phyloP scores from a whole-genome alignment of 2,113 vertebrate genomes.

The Trogon melanurus region DNA sequence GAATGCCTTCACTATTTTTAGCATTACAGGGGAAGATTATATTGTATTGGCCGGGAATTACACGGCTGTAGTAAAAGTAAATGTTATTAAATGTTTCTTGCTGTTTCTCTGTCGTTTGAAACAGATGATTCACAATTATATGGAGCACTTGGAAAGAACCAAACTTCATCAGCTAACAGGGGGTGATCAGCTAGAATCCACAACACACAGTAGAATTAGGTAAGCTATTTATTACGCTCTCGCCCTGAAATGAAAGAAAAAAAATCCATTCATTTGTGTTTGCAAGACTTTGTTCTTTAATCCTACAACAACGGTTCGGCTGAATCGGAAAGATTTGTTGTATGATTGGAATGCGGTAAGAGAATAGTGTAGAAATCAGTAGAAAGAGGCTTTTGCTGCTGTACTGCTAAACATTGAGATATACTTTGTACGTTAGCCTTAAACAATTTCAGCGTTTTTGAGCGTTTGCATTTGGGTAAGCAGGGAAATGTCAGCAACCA shows the following conservation, averaged over 20 bases:
- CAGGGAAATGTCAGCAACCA: background rate
- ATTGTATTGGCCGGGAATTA: background rate
- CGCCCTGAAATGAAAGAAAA: slow-evolving; percentile 57
- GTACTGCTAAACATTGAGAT: background rate
- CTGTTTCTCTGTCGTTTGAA: slow-evolving; percentile 61
- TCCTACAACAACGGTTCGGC: slow-evolving; percentile 67
- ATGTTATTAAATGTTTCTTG: background rate
- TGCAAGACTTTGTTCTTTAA: slow-evolving; percentile 71
- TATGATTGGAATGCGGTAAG: slow-evolving; percentile 61
- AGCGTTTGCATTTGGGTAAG: background rate
- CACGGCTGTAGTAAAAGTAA: background rate
- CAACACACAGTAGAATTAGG: slow-evolving; percentile 82
- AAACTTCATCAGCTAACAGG: slow-evolving; percentile 89
- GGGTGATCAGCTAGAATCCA: slow-evolving; percentile 83
- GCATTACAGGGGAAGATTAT: background rate
- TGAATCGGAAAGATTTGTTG: slow-evolving; percentile 61
- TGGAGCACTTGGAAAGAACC: slow-evolving; percentile 97
- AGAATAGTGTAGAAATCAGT: slow-evolving; percentile 39
- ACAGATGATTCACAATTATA: slow-evolving; percentile 99
- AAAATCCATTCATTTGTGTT: slow-evolving; percentile 43
- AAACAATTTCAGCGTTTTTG: background rate
- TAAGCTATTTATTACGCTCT: slow-evolving; percentile 78
- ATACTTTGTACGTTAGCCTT: background rate
- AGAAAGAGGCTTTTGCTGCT: slow-evolving; percentile 15
- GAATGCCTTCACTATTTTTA: background rate